These are phyloP conservation scores for Lochmaea capreae DNA, from an alignment of 2,888 invertebrate species.

Conservation along the genomic window DNA sequence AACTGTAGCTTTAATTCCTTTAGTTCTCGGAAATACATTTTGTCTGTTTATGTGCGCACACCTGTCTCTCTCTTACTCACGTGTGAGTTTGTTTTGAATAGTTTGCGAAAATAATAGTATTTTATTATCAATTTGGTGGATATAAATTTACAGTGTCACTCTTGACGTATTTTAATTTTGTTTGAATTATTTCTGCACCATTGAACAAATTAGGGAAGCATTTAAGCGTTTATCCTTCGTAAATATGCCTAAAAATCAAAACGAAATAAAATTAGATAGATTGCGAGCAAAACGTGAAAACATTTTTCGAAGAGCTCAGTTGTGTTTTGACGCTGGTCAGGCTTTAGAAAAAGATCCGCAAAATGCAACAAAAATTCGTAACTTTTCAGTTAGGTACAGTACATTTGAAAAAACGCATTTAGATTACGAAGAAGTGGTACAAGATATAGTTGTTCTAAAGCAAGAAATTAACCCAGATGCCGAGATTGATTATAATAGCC, in stretches of 20 bases:
- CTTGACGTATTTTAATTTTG: not conserved
- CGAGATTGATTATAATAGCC: not conserved
- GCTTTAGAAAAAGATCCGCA: slow-evolving; percentile 10
- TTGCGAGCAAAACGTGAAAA: not conserved
- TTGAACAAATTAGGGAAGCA: not conserved
- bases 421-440: not conserved
- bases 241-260: slow-evolving; percentile 1
- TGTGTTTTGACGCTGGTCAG: slow-evolving; percentile 11
- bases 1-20: too few species aligned
- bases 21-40: too few species aligned
- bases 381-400: slow-evolving; percentile 8
- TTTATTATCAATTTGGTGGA: too few species aligned
- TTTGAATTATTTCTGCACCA: not conserved
- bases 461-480: not conserved
- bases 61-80: too few species aligned
- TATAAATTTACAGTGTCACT: not conserved
- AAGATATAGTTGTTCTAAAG: not conserved
- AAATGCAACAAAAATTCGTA: not conserved
- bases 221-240: not conserved
- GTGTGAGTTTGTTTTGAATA: too few species aligned
- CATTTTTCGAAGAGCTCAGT: slow-evolving; percentile 9
- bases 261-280: not conserved
- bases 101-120: too few species aligned
- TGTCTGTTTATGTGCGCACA: too few species aligned
- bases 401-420: not conserved